phyloP scores from a whole-genome alignment of 64 coral and sea anemone genomes.

The Stichodactyla mertensii region DNA sequence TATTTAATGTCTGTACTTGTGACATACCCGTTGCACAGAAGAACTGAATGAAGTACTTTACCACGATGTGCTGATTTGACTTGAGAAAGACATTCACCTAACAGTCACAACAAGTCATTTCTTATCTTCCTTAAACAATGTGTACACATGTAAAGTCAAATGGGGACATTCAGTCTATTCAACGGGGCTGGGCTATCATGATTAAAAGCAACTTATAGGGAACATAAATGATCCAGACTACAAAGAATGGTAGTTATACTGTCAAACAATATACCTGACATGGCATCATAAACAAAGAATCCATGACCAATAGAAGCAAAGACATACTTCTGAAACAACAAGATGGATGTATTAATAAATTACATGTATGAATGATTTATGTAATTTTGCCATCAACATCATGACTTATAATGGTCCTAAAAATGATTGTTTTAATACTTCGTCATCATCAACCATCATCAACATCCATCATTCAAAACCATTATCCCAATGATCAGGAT shows the following conservation, averaged over 20 bases:
- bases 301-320: slow-evolving; percentile 97
- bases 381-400: too few relatives aligned
- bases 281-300: slow-evolving; percentile 86
- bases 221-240: too few relatives aligned
- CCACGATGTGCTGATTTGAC: slow-evolving; percentile 78
- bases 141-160: too few relatives aligned
- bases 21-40: slow-evolving; percentile 76
- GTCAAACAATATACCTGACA: slow-evolving; percentile 53
- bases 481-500: too few relatives aligned
- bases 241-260: too few relatives aligned
- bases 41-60: slow-evolving; percentile 65
- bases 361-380: too few relatives aligned
- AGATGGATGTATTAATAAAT: background rate
- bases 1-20: background rate
- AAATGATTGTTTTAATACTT: background rate
- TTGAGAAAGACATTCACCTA: slow-evolving; percentile 76
- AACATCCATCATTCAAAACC: background rate
- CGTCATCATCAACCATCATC: background rate
- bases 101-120: background rate
- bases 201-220: too few relatives aligned
- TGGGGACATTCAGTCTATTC: too few relatives aligned
- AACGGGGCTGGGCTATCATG: too few relatives aligned
- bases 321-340: slow-evolving; percentile 73
- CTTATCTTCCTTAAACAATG: too few relatives aligned
- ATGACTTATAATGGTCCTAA: background rate